Evolutionary conservation across 2,113 vertebrate species (phyloP).

Genomic region (Nanorana parkeri): DNA sequence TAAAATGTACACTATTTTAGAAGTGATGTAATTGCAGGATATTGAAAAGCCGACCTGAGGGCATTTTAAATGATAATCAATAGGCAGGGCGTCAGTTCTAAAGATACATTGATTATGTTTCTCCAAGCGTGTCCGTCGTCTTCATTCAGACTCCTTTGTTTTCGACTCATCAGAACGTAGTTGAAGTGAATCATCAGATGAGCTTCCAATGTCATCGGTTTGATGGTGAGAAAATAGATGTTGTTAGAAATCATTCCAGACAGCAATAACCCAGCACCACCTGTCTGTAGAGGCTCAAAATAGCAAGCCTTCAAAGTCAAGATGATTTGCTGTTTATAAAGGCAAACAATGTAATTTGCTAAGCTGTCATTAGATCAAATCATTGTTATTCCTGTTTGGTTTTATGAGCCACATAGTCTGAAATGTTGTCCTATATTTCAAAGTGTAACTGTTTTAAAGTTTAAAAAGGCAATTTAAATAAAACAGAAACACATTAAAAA

Average conservation of each 20-base stretch:
- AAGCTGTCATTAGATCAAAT: no score
- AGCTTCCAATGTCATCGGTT: not conserved
- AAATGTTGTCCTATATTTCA: no score
- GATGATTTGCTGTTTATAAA: not conserved
- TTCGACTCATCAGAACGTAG: not conserved
- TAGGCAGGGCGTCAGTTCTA: not conserved
- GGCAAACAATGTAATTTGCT: no score
- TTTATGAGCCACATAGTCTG: no score
- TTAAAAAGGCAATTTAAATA: no score
- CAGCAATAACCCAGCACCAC: not conserved
- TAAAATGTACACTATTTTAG: not conserved
- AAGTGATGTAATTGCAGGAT: slow-evolving; percentile 17
- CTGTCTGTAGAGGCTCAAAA: not conserved
- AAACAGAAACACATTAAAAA: no score
- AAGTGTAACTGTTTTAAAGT: no score
- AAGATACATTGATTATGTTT: slow-evolving; percentile 4
- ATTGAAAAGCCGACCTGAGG: slow-evolving; percentile 19
- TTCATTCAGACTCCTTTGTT: not conserved
- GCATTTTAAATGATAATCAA: slow-evolving; percentile 28
- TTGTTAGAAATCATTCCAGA: not conserved
- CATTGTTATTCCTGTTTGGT: no score
- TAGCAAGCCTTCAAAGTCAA: not conserved
- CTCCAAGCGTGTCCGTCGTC: not conserved
- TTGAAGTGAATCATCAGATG: slow-evolving; percentile 1
- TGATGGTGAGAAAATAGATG: not conserved